Conservation (phyloP, 1,140 invertebrate species). For the Vanessa tameamea region DNA sequence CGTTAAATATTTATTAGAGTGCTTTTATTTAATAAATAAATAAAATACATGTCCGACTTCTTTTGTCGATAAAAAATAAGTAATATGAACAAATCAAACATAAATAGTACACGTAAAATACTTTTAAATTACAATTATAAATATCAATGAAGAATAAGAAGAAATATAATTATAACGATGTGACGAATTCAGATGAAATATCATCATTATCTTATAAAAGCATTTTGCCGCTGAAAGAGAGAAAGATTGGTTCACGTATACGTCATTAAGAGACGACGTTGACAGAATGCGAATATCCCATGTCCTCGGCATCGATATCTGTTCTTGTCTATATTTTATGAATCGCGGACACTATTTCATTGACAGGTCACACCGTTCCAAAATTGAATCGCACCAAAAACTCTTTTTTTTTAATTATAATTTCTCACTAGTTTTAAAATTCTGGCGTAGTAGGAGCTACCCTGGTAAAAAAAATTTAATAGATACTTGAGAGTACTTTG, state of each 20-base stretch:
- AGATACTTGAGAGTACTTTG: no score
- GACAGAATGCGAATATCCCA: constrained; percentile 35
- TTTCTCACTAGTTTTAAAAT: no score
- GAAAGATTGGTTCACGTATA: constrained; percentile 44
- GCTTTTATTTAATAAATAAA: no score
- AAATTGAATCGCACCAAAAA: not conserved
- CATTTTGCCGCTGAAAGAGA: constrained; percentile 34
- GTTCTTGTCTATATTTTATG: constrained; percentile 29
- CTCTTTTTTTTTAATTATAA: not conserved
- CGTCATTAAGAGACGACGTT: constrained; percentile 42
- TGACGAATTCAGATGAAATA: not conserved
- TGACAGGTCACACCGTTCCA: constrained; percentile 6
- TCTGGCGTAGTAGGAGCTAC: no score
- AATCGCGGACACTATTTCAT: constrained; percentile 32
- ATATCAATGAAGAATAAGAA: not conserved
- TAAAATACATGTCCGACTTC: no score
- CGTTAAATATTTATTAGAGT: no score
- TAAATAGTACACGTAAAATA: no score
- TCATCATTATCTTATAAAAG: constrained; percentile 19
- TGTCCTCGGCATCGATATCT: constrained; percentile 30
- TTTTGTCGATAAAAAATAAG: no score
- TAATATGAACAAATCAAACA: no score
- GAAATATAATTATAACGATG: not conserved
- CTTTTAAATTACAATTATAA: not conserved
- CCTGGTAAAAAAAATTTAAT: no score